Conservation (phyloP, 2,888 invertebrate species). For the Ennomos quercinarius region DNA sequence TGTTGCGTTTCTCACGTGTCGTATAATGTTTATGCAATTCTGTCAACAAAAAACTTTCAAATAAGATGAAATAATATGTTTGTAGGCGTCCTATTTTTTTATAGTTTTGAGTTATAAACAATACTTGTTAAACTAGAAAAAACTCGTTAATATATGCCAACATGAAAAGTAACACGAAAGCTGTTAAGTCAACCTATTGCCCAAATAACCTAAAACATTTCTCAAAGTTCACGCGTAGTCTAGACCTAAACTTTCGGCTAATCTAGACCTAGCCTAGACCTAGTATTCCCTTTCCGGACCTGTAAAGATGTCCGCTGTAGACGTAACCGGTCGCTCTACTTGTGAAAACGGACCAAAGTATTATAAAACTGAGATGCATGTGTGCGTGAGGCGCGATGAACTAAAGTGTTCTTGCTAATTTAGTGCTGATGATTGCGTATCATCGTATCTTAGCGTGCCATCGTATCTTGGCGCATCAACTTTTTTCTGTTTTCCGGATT, state of each 20-base stretch:
- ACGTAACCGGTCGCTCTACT: slow-evolving; percentile 48
- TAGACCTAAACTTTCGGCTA: slow-evolving; percentile 12
- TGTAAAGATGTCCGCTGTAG: slow-evolving; percentile 38
- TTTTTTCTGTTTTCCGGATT: no score
- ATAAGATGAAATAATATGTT: no score
- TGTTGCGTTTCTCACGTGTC: no score
- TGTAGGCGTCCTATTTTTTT: no score
- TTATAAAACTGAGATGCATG: slow-evolving; percentile 37
- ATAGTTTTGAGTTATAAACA: no score
- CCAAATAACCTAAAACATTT: slow-evolving; percentile 6
- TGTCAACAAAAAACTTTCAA: no score
- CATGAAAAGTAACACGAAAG: not conserved
- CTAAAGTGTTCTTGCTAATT: slow-evolving; percentile 52
- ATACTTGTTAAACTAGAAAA: no score
- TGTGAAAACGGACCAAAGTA: slow-evolving; percentile 67
- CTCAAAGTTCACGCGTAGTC: slow-evolving; percentile 23
- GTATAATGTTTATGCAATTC: no score
- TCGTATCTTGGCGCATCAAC: slow-evolving; percentile 3
- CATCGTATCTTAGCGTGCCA: no score
- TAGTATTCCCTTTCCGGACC: slow-evolving; percentile 27
- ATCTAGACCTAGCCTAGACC: slow-evolving; percentile 29
- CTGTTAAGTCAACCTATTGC: slow-evolving; percentile 4
- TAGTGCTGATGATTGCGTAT: slow-evolving; percentile 8
- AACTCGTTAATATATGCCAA: not conserved
- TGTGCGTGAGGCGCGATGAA: slow-evolving; percentile 35